phyloP scores from a whole-genome alignment of 2,113 vertebrate genomes.

The Nothoprocta perdicaria region DNA sequence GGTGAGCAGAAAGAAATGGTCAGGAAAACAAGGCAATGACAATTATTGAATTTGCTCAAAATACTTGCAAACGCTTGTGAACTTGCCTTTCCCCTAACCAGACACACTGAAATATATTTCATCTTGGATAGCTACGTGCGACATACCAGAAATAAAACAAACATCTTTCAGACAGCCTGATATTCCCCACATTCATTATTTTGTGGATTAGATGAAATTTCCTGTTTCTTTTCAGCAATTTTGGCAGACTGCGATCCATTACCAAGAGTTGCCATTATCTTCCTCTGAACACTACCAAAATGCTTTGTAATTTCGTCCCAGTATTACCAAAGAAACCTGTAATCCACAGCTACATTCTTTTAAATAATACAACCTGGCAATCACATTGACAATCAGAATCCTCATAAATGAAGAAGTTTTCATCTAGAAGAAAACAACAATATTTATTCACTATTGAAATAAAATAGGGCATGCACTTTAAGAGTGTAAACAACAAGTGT shows the following conservation, averaged over 20 bases:
- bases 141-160: slow-evolving; percentile 3
- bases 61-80: slow-evolving; percentile 11
- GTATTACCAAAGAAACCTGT: slow-evolving; percentile 49
- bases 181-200: not conserved
- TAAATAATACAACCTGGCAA: slow-evolving; percentile 46
- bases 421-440: slow-evolving; percentile 15
- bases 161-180: slow-evolving; percentile 8
- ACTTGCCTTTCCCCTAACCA: slow-evolving; percentile 17
- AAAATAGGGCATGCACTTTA: not conserved
- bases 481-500: not conserved
- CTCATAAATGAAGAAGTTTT: slow-evolving; percentile 25
- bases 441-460: slow-evolving; percentile 36
- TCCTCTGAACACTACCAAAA: slow-evolving; percentile 10
- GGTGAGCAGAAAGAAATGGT: not conserved
- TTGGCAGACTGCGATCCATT: slow-evolving; percentile 27
- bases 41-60: slow-evolving; percentile 44
- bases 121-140: slow-evolving; percentile 24
- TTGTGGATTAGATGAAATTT: slow-evolving; percentile 45
- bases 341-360: slow-evolving; percentile 45
- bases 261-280: slow-evolving; percentile 56
- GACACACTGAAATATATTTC: not conserved
- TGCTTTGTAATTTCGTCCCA: slow-evolving; percentile 59
- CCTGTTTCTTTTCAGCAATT: slow-evolving; percentile 59
- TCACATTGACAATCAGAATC: slow-evolving; percentile 39
- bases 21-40: slow-evolving; percentile 5